Evolutionary conservation across 2,797 vertebrate species (phyloP).

Genomic region (Rachycentron canadum): DNA sequence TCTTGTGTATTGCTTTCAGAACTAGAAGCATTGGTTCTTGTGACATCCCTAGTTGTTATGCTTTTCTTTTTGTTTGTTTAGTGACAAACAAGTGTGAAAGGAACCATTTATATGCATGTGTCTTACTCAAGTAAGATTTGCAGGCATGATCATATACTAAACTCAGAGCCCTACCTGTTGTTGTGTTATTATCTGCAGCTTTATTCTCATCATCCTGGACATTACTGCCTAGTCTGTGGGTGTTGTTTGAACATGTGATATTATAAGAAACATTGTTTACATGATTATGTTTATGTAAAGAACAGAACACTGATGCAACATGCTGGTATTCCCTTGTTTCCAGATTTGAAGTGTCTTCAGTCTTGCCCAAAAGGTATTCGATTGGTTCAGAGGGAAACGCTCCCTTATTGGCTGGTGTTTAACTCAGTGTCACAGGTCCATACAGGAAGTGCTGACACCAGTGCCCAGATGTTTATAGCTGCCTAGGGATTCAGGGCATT

Average conservation of each 20-base stretch:
- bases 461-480: slow-evolving; percentile 58
- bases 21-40: too few relatives aligned
- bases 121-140: slow-evolving; percentile 12
- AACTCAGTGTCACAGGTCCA: slow-evolving; percentile 49
- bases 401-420: slow-evolving; percentile 36
- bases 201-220: slow-evolving; percentile 13
- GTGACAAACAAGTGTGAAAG: slow-evolving; percentile 9
- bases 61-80: not conserved
- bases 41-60: not conserved
- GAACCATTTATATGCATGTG: slow-evolving; percentile 28
- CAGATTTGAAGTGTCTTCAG: not conserved
- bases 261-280: too few relatives aligned
- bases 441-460: slow-evolving; percentile 56
- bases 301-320: not conserved
- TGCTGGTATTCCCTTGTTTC: not conserved
- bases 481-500: slow-evolving; percentile 54
- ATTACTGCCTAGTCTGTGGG: slow-evolving; percentile 5
- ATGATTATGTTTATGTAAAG: not conserved
- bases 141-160: not conserved
- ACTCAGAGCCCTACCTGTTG: slow-evolving; percentile 2
- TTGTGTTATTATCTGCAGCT: slow-evolving; percentile 5
- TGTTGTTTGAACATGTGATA: slow-evolving; percentile 15
- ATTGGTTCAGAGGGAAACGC: slow-evolving; percentile 23
- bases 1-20: too few relatives aligned
- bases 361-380: not conserved